phyloP scores from a whole-genome alignment of 2,113 vertebrate genomes.

The human (Homo sapiens) region GRCh38 chr12:62656501-62657000 shows the following conservation, averaged over 20 bases:
- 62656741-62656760: slow-evolving; percentile 36
- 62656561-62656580: not conserved
- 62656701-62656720: slow-evolving; percentile 38
- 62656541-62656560: not conserved
- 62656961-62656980: not conserved
- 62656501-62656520: not conserved
- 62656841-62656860: not conserved
- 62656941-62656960: not conserved
- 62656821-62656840: not conserved
- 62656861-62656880: not conserved
- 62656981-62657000: not conserved
- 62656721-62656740: slow-evolving; percentile 28
- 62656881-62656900: slow-evolving; percentile 15
- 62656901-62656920: not conserved
- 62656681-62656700: slow-evolving; percentile 67
- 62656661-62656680: slow-evolving; percentile 66
- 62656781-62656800: slow-evolving; percentile 39
- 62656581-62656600: slow-evolving; percentile 41
- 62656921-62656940: not conserved
- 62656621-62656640: slow-evolving; percentile 14
- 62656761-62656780: slow-evolving; percentile 51
- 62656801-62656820: not conserved
- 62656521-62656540: not conserved
- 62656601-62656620: slow-evolving; percentile 31
- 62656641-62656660: slow-evolving; percentile 48